Conservation (phyloP, 2,113 vertebrate species). For the Colinus virginianus region DNA sequence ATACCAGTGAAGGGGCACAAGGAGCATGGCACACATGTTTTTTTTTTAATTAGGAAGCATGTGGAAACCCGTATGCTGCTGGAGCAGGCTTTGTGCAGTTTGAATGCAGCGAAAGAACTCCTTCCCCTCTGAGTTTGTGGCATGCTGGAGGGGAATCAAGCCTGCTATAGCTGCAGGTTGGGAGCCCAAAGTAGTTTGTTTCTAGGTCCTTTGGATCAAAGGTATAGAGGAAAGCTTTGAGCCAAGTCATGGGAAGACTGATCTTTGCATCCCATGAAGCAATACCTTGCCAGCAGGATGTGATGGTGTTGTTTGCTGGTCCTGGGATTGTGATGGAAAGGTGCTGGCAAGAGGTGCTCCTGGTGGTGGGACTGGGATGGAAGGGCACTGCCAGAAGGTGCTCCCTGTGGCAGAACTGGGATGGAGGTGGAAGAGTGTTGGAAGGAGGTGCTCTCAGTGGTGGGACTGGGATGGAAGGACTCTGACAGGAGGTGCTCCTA, state of each 20-base stretch:
- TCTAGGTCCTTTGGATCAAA: neutral
- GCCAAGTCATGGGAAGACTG: neutral
- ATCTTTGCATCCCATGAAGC: neutral
- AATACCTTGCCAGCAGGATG: rapidly evolving
- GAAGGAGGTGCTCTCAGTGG: too few species aligned
- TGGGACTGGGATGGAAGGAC: too few species aligned
- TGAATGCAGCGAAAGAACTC: neutral
- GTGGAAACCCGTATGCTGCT: neutral
- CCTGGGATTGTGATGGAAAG: rapidly evolving
- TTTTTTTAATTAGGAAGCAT: neutral
- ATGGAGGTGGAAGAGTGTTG: too few species aligned
- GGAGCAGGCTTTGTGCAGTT: neutral
- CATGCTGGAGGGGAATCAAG: neutral
- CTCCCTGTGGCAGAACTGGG: too few species aligned
- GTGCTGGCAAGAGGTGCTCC: neutral
- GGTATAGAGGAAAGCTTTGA: rapidly evolving
- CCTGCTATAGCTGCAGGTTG: rapidly evolving
- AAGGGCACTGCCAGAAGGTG: too few species aligned
- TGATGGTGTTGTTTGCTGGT: rapidly evolving
- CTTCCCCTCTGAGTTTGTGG: rapidly evolving
- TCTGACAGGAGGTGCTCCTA: too few species aligned
- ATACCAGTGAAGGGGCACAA: neutral
- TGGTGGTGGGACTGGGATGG: neutral
- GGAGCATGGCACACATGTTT: rapidly evolving
- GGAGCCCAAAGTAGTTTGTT: neutral